A percentile compares a stretch with the other conserved stretches of the same genome.
Conservation (phyloP, 2,888 invertebrate species). For the Leptura quadrifasciata region DNA sequence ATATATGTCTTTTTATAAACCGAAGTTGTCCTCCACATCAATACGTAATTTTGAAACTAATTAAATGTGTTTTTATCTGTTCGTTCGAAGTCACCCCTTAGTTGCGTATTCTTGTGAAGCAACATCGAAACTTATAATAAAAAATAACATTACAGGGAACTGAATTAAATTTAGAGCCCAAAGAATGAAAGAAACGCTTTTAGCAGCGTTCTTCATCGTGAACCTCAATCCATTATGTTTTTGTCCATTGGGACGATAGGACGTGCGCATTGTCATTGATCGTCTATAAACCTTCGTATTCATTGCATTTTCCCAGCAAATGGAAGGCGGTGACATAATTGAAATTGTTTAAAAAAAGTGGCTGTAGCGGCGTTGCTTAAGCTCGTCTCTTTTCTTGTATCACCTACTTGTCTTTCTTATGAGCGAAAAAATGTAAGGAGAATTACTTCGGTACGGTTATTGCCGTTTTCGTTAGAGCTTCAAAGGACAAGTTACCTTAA, state of each 20-base stretch:
- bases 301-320: slow-evolving; percentile 55
- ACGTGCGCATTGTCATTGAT: slow-evolving; percentile 65
- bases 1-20: too few species aligned
- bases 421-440: not conserved
- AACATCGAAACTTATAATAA: slow-evolving; percentile 49
- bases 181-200: slow-evolving; percentile 61
- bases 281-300: slow-evolving; percentile 60
- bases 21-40: not conserved
- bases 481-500: not conserved
- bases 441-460: not conserved
- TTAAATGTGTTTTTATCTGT: slow-evolving; percentile 2
- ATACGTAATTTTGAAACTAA: not conserved
- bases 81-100: slow-evolving; percentile 2
- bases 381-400: not conserved
- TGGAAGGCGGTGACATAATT: slow-evolving; percentile 52
- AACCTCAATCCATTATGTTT: slow-evolving; percentile 65
- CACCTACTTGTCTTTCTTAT: not conserved
- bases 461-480: not conserved
- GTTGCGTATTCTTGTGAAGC: slow-evolving; percentile 45
- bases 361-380: slow-evolving; percentile 2
- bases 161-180: slow-evolving; percentile 63
- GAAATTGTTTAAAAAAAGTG: slow-evolving; percentile 52
- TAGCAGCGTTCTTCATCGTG: slow-evolving; percentile 60
- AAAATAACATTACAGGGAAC: slow-evolving; percentile 57
- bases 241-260: slow-evolving; percentile 58